Evolutionary conservation across 2,797 vertebrate genomes (phyloP), one percentile per base, ranked within the genome.

Genomic region (Moxostoma hubbsi): DNA sequence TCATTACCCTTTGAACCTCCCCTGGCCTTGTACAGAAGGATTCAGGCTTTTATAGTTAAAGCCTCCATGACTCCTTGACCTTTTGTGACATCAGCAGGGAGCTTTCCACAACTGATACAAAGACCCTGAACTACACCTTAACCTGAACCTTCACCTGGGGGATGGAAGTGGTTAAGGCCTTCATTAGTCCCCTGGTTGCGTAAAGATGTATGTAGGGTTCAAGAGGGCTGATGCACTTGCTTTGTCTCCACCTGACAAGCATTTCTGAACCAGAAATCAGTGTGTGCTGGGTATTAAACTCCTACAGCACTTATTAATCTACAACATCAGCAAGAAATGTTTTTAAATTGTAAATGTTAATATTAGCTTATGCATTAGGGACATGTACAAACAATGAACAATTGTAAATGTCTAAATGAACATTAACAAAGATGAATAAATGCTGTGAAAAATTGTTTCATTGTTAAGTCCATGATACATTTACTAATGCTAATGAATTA

Each of bases 121-220:
- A 43, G 67, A 59, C 63, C 67, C 47, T 82, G 75, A 49, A 61
- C 45, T 55, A 61, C 55, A 79, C 0, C 36, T 12, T 24, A 58
- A 13, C 63, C 71, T 82, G 50, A 79, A 81, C 72, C 16, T 62
- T 46, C 16, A 66, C 54, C 51, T 46, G 54, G 49, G 11, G 63
- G 55, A 7, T 68, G 51, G 9, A 45, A 43, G 67, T 24, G 80
- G 16, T 53, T 15, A 49, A 12, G 69, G 64, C 15, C 78, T 51
- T 59, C 5, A 63, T 78, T 47, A 51, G 73, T 2, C 18, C 18
- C 18, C 57, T 10, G 53, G 24, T 53, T 51, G 13, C 47, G 7
- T 75, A 43, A 62, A 61, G 49, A 72, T 10, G 63, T 47, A 59
- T 43, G 45, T 46, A 12, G 18, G 12, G 57, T 67, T 43, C 7